Conservation (phyloP, 1,140 invertebrate genomes). For the Drosophila trapezifrons region DNA sequence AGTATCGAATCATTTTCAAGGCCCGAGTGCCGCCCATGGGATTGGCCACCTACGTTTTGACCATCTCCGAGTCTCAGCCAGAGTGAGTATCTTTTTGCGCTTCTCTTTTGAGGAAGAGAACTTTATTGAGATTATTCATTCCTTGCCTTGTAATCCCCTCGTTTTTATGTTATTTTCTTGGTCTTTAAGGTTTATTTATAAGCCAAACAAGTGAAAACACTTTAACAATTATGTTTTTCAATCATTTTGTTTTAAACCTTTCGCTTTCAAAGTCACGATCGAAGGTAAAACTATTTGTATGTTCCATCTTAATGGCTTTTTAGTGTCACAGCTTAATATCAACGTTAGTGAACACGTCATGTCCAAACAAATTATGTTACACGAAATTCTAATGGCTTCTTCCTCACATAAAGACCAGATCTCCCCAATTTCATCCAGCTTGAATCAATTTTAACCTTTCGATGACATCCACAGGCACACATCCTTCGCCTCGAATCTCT, state of each 20-base stretch:
- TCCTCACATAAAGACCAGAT: neutral
- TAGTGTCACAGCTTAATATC: neutral
- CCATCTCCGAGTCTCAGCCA: slow-evolving; percentile 57
- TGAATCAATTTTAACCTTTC: neutral
- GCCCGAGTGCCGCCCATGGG: slow-evolving; percentile 80
- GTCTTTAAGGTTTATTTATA: neutral
- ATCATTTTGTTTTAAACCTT: neutral
- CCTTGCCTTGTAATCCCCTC: neutral
- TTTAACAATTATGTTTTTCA: neutral
- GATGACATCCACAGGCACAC: slow-evolving; percentile 83
- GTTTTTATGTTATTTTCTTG: too few relatives aligned
- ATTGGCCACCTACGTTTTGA: slow-evolving; percentile 68
- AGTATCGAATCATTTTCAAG: slow-evolving; percentile 77
- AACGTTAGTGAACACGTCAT: neutral
- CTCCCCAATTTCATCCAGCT: neutral
- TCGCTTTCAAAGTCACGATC: neutral
- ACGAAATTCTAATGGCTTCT: neutral
- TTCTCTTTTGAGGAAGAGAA: too few relatives aligned
- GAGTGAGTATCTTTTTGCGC: slow-evolving; percentile 40
- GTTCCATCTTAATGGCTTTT: neutral
- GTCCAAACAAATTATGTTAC: too few relatives aligned
- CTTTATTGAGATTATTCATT: too few relatives aligned
- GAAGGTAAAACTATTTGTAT: neutral
- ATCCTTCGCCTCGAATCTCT: slow-evolving; percentile 85
- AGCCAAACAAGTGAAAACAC: neutral